Percentiles rank a stretch among this genome's conserved stretches.
phyloP scores from a whole-genome alignment of 2,888 invertebrate species.

The Emesis russula region DNA sequence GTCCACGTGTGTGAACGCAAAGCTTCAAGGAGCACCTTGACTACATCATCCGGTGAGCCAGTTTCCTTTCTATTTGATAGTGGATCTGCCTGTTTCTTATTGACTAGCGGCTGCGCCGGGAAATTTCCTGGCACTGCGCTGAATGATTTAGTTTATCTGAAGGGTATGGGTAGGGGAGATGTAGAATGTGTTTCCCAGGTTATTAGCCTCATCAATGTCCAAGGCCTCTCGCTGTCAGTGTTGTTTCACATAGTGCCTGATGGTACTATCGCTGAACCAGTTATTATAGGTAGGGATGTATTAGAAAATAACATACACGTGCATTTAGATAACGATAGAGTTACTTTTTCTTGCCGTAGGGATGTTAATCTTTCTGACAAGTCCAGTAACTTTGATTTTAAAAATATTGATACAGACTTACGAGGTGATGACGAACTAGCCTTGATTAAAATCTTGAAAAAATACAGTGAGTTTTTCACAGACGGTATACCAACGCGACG shows the following conservation, averaged over 20 bases:
- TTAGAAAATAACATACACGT: not conserved
- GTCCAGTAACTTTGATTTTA: not conserved
- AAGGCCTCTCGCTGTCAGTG: not conserved
- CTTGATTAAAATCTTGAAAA: not conserved
- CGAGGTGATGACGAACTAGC: not conserved
- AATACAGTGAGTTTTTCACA: not conserved
- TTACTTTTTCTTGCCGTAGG: slow-evolving; percentile 1
- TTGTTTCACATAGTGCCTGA: not conserved
- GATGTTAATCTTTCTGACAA: not conserved
- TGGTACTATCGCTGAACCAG: not conserved
- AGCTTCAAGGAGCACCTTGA: slow-evolving; percentile 6
- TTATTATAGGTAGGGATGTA: not conserved
- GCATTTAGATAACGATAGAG: not conserved
- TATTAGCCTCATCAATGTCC: not conserved
- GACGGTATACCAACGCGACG: not conserved
- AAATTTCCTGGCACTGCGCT: not conserved
- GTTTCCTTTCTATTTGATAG: slow-evolving; percentile 4
- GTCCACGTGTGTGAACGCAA: not conserved
- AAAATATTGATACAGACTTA: not conserved
- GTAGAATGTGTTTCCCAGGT: not conserved
- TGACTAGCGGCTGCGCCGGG: not conserved
- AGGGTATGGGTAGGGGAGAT: not conserved
- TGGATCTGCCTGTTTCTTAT: not conserved
- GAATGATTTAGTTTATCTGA: not conserved
- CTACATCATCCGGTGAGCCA: slow-evolving; percentile 3